A percentile compares a stretch with the other conserved stretches of the same genome.
phyloP scores from a whole-genome alignment of 2,888 invertebrate genomes.

The Pollenia labialis region DNA sequence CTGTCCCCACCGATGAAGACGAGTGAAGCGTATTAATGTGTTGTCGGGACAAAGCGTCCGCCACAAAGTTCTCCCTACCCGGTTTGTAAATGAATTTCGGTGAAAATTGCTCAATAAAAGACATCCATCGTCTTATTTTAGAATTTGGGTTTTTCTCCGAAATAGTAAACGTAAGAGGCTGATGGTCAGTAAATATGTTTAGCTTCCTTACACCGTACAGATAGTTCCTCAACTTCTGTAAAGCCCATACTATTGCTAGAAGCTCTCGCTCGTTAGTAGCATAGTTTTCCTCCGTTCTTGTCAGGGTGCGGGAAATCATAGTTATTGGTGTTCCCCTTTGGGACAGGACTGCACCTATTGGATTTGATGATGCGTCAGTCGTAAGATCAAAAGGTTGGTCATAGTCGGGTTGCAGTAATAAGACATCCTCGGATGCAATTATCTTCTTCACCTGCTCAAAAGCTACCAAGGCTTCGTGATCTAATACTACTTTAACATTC shows the following conservation, averaged over 20 bases:
- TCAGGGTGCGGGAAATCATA: background rate
- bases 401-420: constrained; percentile 18
- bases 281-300: constrained; percentile 31
- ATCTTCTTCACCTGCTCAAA: constrained; percentile 22
- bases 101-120: too few species aligned
- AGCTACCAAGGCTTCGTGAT: constrained; percentile 3
- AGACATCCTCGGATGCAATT: constrained; percentile 14
- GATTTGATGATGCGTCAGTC: constrained; percentile 75
- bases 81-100: too few species aligned
- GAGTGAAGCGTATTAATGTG: background rate
- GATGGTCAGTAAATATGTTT: too few species aligned
- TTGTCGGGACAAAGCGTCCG: too few species aligned
- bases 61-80: too few species aligned
- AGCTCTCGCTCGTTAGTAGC: too few species aligned
- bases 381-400: constrained; percentile 64
- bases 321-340: background rate
- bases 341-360: constrained; percentile 36
- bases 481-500: constrained; percentile 3
- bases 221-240: too few species aligned
- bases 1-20: background rate
- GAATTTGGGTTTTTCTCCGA: too few species aligned
- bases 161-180: too few species aligned
- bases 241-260: background rate
- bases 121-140: too few species aligned
- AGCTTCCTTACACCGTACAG: too few species aligned